Evolutionary conservation across 2,888 invertebrate genomes (phyloP).

Genomic region (Zeuzera pyrina): DNA sequence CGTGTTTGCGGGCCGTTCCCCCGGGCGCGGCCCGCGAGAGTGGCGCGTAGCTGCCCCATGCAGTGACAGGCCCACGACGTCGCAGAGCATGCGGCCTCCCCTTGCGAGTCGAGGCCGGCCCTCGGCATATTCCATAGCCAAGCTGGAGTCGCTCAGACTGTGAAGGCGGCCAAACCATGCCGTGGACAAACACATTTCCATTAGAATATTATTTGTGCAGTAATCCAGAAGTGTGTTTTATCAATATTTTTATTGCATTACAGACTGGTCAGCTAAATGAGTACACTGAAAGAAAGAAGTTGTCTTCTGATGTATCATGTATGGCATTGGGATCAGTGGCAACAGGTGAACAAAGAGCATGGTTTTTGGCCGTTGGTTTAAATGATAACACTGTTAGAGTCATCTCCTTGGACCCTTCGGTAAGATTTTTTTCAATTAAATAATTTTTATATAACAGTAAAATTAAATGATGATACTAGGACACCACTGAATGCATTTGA

Average conservation of each 20-base stretch:
- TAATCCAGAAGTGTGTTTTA: slow-evolving; percentile 4
- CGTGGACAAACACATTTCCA: slow-evolving; percentile 60
- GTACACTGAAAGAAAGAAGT: slow-evolving; percentile 96
- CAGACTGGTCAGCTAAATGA: slow-evolving; percentile 98
- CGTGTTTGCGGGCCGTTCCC: slow-evolving; percentile 43
- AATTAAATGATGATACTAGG: slow-evolving; percentile 61
- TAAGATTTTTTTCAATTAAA: slow-evolving; percentile 40
- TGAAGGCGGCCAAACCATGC: slow-evolving; percentile 82
- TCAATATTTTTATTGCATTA: slow-evolving; percentile 24
- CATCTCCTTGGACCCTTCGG: slow-evolving; percentile 95
- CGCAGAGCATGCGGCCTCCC: slow-evolving; percentile 74
- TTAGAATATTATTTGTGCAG: neutral
- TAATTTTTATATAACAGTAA: neutral
- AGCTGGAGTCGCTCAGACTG: slow-evolving; percentile 77
- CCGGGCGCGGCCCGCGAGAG: slow-evolving; percentile 40
- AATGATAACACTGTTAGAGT: slow-evolving; percentile 98
- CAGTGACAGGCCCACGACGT: slow-evolving; percentile 75
- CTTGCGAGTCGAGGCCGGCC: slow-evolving; percentile 67
- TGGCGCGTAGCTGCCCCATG: slow-evolving; percentile 70
- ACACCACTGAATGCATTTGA: slow-evolving; percentile 67
- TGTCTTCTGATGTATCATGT: slow-evolving; percentile 97
- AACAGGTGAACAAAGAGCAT: slow-evolving; percentile 93
- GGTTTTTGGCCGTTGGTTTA: slow-evolving; percentile 96
- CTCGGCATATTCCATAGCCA: slow-evolving; percentile 84
- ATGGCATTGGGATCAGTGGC: slow-evolving; percentile 98